Percentiles rank a stretch among this genome's conserved stretches.
These are phyloP conservation scores for Pachyseris speciosa DNA, from an alignment of 64 coral and sea anemone genomes.

Conservation along the genomic window DNA sequence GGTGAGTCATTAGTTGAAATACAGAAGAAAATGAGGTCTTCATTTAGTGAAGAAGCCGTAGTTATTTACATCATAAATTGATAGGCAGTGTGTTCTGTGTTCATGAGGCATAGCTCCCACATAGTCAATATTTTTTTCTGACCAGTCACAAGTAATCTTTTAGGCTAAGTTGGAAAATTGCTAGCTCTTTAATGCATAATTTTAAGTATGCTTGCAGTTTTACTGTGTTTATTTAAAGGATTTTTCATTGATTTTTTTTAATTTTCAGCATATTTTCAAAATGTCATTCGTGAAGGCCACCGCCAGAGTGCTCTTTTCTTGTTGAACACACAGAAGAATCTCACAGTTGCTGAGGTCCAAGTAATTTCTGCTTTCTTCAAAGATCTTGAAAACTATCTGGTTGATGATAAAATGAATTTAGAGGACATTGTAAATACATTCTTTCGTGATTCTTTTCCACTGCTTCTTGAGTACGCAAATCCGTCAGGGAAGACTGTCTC, in stretches of 20 bases:
- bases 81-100: too few species aligned
- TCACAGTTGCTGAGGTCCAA: neutral
- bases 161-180: too few species aligned
- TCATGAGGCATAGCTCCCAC: too few species aligned
- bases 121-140: too few species aligned
- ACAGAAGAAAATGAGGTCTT: too few species aligned
- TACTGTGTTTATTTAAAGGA: too few species aligned
- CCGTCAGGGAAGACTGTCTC: neutral
- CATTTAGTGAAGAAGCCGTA: too few species aligned
- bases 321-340: neutral
- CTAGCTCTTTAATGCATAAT: too few species aligned
- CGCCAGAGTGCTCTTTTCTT: constrained; percentile 4
- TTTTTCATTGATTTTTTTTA: neutral
- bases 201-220: too few species aligned
- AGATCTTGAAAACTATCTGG: constrained; percentile 25
- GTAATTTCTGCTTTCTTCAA: constrained; percentile 29
- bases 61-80: too few species aligned
- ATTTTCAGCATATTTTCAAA: constrained; percentile 32
- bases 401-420: constrained; percentile 16
- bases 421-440: constrained; percentile 36
- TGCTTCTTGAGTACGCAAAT: neutral
- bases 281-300: neutral
- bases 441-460: constrained; percentile 20
- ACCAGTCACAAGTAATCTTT: too few species aligned
- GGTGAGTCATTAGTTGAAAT: too few species aligned